phyloP scores from a whole-genome alignment of 2,888 invertebrate species.

The Pollenia griseotomentosa region DNA sequence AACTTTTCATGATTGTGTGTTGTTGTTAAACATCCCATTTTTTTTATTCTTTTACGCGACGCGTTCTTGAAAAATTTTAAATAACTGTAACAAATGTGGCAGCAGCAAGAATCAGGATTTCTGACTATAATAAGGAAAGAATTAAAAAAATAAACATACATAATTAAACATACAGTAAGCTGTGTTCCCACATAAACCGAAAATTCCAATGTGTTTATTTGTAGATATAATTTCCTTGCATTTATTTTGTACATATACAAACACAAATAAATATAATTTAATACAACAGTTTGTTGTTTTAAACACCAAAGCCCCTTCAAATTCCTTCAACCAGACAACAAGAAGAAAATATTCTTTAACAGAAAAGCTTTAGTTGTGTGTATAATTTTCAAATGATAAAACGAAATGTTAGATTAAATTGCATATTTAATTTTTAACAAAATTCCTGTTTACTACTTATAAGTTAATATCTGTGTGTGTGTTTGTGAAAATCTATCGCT shows the following conservation, averaged over 20 bases:
- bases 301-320: no score
- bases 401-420: slow-evolving; percentile 37
- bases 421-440: slow-evolving; percentile 36
- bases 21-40: background rate
- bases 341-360: background rate
- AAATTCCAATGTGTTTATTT: slow-evolving; percentile 7
- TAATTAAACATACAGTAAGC: no score
- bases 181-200: no score
- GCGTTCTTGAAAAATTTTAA: no score
- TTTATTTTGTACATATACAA: background rate
- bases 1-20: background rate
- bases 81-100: no score
- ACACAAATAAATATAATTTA: background rate
- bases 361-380: slow-evolving; percentile 11
- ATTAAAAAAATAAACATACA: no score
- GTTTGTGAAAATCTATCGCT: background rate
- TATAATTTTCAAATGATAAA: slow-evolving; percentile 38
- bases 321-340: no score
- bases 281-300: background rate
- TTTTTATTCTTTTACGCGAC: background rate
- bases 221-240: slow-evolving; percentile 29
- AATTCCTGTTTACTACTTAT: background rate
- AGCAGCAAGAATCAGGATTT: no score
- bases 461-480: background rate
- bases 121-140: no score